These are phyloP conservation scores for Scolanthus callimorphus DNA, from an alignment of 92 coral and sea anemone species.

Conservation along the genomic window DNA sequence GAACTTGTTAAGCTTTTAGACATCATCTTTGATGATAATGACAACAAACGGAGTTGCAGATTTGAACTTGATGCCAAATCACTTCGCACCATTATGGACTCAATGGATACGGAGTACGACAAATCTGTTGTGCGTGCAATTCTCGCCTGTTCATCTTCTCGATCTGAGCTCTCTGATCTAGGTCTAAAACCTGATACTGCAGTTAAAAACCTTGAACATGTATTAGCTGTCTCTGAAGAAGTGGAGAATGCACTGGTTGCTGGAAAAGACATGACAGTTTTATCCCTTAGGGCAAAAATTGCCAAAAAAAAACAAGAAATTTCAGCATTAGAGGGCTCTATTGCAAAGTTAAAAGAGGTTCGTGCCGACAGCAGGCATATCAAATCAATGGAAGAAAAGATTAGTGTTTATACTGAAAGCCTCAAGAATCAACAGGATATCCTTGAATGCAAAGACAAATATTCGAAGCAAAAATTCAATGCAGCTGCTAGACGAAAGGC, in stretches of 20 bases:
- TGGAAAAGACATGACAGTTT: constrained; percentile 33
- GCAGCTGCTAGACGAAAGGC: constrained; percentile 13
- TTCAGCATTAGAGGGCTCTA: constrained; percentile 8
- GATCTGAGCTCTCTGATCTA: constrained; percentile 28
- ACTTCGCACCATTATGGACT: constrained; percentile 21
- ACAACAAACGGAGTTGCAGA: neutral
- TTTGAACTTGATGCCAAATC: constrained; percentile 41
- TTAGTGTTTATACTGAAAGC: constrained; percentile 13
- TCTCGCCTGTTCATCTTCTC: constrained; percentile 24
- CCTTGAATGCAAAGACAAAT: constrained; percentile 6
- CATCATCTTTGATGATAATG: constrained; percentile 19
- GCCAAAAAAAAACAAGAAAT: constrained; percentile 23
- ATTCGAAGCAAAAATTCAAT: constrained; percentile 19
- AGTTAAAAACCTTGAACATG: constrained; percentile 14
- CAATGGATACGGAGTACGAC: constrained; percentile 52
- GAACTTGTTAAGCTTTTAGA: constrained; percentile 17
- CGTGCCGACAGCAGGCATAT: constrained; percentile 45
- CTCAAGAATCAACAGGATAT: constrained; percentile 11
- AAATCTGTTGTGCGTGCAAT: constrained; percentile 29
- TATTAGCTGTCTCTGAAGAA: constrained; percentile 27
- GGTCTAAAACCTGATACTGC: constrained; percentile 49
- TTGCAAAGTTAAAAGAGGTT: constrained; percentile 16
- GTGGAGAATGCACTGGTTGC: constrained; percentile 30
- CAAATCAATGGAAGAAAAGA: constrained; percentile 28
- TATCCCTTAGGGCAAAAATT: constrained; percentile 24